Percentiles rank a stretch among this genome's conserved stretches.
These are phyloP conservation scores for Xyliphius kryptos DNA, from an alignment of 2,113 vertebrate species.

Conservation along the genomic window DNA sequence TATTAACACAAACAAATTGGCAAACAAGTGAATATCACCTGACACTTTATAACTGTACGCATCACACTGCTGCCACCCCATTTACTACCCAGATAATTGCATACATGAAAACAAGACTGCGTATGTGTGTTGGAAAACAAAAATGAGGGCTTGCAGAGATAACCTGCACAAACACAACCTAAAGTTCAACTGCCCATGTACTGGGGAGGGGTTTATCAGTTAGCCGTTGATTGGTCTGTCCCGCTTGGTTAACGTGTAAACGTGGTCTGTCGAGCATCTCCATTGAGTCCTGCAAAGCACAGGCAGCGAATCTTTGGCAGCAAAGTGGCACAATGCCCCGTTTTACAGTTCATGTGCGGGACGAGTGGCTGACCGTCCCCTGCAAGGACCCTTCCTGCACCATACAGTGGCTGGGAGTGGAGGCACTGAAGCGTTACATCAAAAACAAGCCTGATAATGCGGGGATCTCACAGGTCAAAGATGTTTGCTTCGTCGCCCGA, in stretches of 20 bases:
- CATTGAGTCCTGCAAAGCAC: too few species aligned
- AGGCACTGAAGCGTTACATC: slow-evolving; percentile 82
- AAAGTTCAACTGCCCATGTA: slow-evolving; percentile 22
- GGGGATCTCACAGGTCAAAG: slow-evolving; percentile 71
- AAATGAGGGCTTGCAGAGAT: slow-evolving; percentile 23
- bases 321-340: slow-evolving; percentile 70
- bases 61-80: too few species aligned
- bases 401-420: slow-evolving; percentile 77
- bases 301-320: too few species aligned
- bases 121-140: slow-evolving; percentile 34
- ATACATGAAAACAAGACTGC: not conserved
- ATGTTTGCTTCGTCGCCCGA: slow-evolving; percentile 71
- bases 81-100: too few species aligned
- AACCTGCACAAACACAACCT: slow-evolving; percentile 33
- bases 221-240: slow-evolving; percentile 34
- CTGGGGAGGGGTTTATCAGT: slow-evolving; percentile 31
- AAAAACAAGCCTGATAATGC: slow-evolving; percentile 96
- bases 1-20: too few species aligned
- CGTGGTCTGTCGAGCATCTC: too few species aligned
- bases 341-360: slow-evolving; percentile 86
- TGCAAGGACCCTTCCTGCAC: slow-evolving; percentile 65
- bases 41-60: too few species aligned
- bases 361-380: slow-evolving; percentile 91
- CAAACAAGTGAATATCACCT: too few species aligned
- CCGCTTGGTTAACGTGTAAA: too few species aligned